Evolutionary conservation across 2,888 invertebrate genomes (phyloP), one percentile per base, ranked within the genome.

Genomic region (Drosophila gaucha): DNA sequence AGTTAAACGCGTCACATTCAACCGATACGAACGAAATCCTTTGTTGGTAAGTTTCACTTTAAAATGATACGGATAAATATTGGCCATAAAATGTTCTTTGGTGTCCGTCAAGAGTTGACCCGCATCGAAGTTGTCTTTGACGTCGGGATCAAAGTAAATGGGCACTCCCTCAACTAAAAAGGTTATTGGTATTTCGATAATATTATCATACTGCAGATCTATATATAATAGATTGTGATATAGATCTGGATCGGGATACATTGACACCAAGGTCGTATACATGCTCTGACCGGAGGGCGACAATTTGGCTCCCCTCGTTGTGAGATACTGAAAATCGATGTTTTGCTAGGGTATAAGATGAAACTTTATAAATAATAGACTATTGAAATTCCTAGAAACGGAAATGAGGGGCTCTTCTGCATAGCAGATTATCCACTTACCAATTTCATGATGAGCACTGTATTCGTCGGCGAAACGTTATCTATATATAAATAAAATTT

Each of bases 121-220:
- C 3, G 80, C 72, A 56, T 91, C 67, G 6, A 88, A 64, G 3
- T 80, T 84, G 0, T 78, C 49, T 3, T 63, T 78, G 0, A 91
- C 74, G 33, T 90, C 65, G 2, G 90, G 90, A 10, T 86, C 74
- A 36, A 90, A 88, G 14, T 67, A 71, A 6, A 91, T 65, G 0
- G 91, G 91, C 6, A 89, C 80, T 0, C 90, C 90, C 50, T 88
- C 85, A 0, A 91, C 82, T 12, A 76, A 41, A 30, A 82, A 87
- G 1, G 68, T 75, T 2, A 91, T 69, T 9, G 90, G 89, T 22
- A 91, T 60, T 62, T 78, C 78, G 50, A 80, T 63, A 4, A 67
- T 31, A 33, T 82, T 62, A 22, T 79, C 83, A 51, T 80, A 88
- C 26, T 78, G 76, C 14, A 90, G 55, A 46, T 83, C 69, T 2